These are phyloP conservation scores for Benitochromis conjunctus DNA, from an alignment of 2,113 vertebrate species.

Conservation along the genomic window DNA sequence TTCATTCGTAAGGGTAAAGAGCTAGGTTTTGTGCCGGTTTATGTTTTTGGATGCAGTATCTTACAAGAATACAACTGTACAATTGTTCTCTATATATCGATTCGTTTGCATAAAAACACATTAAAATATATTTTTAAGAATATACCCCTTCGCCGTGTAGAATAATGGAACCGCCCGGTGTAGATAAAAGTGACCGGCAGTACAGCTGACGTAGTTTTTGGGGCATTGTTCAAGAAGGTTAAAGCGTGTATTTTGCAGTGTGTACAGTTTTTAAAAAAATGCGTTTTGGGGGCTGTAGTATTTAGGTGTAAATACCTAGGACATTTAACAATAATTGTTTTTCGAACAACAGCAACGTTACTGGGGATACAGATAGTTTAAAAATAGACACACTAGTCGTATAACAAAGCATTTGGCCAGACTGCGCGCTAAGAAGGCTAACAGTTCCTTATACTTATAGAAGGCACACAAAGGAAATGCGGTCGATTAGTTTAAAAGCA, in stretches of 20 bases:
- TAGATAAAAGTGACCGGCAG: conserved; percentile 10
- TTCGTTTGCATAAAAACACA: background rate
- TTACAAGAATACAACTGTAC: accelerated
- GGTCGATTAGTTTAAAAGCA: background rate
- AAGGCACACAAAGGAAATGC: conserved; percentile 49
- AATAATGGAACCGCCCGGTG: conserved; percentile 30
- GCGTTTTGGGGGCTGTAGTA: background rate
- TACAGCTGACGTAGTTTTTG: conserved; percentile 13
- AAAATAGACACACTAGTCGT: conserved; percentile 13
- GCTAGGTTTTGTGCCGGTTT: accelerated
- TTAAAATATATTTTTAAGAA: background rate
- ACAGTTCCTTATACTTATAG: background rate
- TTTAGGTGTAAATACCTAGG: background rate
- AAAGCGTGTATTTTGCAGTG: background rate
- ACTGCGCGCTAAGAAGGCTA: conserved; percentile 27
- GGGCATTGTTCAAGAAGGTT: conserved; percentile 17
- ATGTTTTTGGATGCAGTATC: background rate
- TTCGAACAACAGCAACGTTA: background rate
- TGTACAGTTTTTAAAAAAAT: background rate
- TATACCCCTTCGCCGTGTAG: background rate
- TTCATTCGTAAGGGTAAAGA: background rate
- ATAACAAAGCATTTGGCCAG: conserved; percentile 26
- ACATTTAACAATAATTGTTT: background rate
- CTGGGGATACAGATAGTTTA: background rate
- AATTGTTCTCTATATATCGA: background rate